Evolutionary conservation across 2,797 vertebrate species (phyloP), one percentile per base, ranked within the genome.

Genomic region (Adrianichthys oophorus): DNA sequence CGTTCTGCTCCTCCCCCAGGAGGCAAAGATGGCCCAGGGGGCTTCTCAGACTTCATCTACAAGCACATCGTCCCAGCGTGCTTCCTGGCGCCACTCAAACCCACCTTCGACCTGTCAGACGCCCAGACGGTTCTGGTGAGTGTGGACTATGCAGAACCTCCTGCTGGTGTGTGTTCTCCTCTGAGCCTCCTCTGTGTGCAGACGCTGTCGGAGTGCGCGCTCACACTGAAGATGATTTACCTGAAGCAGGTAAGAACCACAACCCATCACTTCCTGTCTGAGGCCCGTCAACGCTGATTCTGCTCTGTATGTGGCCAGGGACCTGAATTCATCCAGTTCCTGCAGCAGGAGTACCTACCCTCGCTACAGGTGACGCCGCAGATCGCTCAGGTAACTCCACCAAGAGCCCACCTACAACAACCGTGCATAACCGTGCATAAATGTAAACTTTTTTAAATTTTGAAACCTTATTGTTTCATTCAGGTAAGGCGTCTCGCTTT

Each of bases 41-140:
- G 97, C 41, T 99, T 99, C 84, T 94, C 95, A 8, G 97, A 98
- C 86, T 99, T 99, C 84, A 94, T 98, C 87, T 99, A 99, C 88
- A 99, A 99, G 75, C 94, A 98, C 85, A 98, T 99, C 49, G 92
- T 99, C 47, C 96, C 97, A 0, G 96, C 97, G 0, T 99, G 97
- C 79, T 99, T 99, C 87, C 83, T 99, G 74, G 96, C 97, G 50
- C 98, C 98, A 65, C 92, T 98, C 62, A 99, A 99, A 68, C 94
- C 95, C 37, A 97, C 94, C 0, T 99, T 99, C 86, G 98, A 99
- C 86, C 93, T 99, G 52, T 94, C 95, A 0, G 98, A 99, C 64
- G 98, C 96, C 46, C 98, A 99, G 80, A 99, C 97, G 3, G 92
- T 98, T 42, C 90, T 99, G 93, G 98, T 99, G 70, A 71, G 95